Base-by-base conservation (phyloP, 2,888 invertebrate species). In the Blastobasis lacticolella region DNA sequence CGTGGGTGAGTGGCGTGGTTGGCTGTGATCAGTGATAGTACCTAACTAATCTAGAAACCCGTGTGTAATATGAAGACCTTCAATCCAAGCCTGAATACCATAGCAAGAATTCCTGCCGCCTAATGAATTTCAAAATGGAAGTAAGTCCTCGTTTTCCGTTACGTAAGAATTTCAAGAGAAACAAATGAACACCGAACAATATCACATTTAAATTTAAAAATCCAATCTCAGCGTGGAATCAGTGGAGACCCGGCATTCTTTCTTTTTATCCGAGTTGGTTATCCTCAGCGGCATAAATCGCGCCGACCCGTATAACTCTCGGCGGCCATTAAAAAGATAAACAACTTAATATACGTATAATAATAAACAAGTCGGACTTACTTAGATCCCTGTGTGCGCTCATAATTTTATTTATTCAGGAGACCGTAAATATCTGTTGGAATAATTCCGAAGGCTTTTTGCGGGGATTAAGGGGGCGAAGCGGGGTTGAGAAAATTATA, bases 391-490 rank as follows among this genome's bases (percentile, higher is more conserved):
- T 67, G 76, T 74, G 74, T 71, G 71, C 75, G 73, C 73, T 78
- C 80, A 82, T 87, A 86, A 88, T 86, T 87, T 87, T 88, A 87
- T 87, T 88, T 87, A 88, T 88, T 86, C 85, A 85, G 78, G 82
- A 84, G 83, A 83, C 75, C 80, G 84, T 88, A 87, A 87, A 88
- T 87, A 88, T 85, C 82, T 78, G 78, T 81, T 78, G 82, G 74
- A 85, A 86, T 88, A 85, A 88, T 87, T 85, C 82, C 75, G 74
- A 80, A 86, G 86, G 85, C 83, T 87, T 85, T 87, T 85, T 80
- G 84, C 80, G 80, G 76, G 82, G 86, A 88, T 88, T 87, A 87
- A 81, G 86, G 87, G 83, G 81, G 82, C 79, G 83, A 74, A 80
- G 84, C 73, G 83, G 81, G 77, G 77, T 79, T 78, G 83, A 82